Percentiles rank a stretch among this genome's conserved stretches.
phyloP scores from a whole-genome alignment of 1,140 invertebrate species.

The Cydia amplana region DNA sequence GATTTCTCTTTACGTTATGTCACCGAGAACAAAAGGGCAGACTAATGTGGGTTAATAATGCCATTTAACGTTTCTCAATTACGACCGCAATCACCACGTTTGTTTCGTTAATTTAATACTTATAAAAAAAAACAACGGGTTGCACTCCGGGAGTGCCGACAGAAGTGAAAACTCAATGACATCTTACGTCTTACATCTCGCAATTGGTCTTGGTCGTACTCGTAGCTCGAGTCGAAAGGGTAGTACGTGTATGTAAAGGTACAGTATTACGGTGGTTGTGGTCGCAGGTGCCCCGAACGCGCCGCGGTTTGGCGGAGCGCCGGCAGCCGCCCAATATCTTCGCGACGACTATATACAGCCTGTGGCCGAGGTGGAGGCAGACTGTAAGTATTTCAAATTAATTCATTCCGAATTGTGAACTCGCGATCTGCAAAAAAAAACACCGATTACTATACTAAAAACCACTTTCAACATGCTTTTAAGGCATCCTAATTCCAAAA shows the following conservation, averaged over 20 bases:
- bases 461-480: no score
- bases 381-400: conserved; percentile 55
- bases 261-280: neutral
- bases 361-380: conserved; percentile 61
- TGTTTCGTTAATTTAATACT: neutral
- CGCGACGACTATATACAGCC: conserved; percentile 61
- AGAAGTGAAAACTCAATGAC: no score
- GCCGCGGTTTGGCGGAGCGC: conserved; percentile 41
- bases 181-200: no score
- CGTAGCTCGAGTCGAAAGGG: neutral
- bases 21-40: neutral
- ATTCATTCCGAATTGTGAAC: no score
- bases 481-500: no score
- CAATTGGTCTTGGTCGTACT: no score
- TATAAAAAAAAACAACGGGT: no score
- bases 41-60: neutral
- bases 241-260: no score
- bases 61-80: neutral
- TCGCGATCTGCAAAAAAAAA: no score
- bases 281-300: conserved; percentile 53
- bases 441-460: no score
- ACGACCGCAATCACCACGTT: no score
- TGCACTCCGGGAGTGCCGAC: no score
- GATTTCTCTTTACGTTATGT: conserved; percentile 20
- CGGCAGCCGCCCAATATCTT: conserved; percentile 57